Conservation (phyloP, 2,113 vertebrate species). For the Xyrauchen texanus region DNA sequence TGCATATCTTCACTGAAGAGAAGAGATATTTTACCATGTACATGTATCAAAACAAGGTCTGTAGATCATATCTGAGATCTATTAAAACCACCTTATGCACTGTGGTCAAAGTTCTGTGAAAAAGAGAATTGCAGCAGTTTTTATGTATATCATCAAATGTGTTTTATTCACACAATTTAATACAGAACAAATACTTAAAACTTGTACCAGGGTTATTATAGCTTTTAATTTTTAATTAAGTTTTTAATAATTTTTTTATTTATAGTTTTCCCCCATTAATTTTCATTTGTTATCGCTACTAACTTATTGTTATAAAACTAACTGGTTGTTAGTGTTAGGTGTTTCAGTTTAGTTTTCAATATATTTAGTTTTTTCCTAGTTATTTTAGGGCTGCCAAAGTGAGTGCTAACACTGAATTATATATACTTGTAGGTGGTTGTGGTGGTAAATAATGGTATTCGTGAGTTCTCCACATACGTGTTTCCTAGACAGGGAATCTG, state of each 20-base stretch:
- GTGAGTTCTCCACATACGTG: slow-evolving; percentile 84
- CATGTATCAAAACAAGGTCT: slow-evolving; percentile 84
- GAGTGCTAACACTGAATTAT: too few species aligned
- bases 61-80: not conserved
- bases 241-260: too few species aligned
- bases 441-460: slow-evolving; percentile 82
- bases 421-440: slow-evolving; percentile 78
- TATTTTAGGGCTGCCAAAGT: too few species aligned
- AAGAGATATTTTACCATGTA: slow-evolving; percentile 84
- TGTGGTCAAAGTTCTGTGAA: not conserved
- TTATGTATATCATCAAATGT: too few species aligned
- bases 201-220: too few species aligned
- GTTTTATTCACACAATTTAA: too few species aligned
- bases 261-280: too few species aligned
- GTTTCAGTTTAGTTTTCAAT: not conserved
- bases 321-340: too few species aligned
- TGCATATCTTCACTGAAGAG: slow-evolving; percentile 80
- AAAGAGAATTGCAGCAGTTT: not conserved
- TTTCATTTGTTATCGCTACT: too few species aligned
- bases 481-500: slow-evolving; percentile 82
- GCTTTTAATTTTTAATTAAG: too few species aligned
- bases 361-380: not conserved
- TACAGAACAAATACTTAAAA: too few species aligned
- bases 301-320: too few species aligned
- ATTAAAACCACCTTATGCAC: not conserved